Evolutionary conservation across 2,113 vertebrate genomes (phyloP), one percentile per base, ranked within the genome.

Genomic region (Cathartes aura): DNA sequence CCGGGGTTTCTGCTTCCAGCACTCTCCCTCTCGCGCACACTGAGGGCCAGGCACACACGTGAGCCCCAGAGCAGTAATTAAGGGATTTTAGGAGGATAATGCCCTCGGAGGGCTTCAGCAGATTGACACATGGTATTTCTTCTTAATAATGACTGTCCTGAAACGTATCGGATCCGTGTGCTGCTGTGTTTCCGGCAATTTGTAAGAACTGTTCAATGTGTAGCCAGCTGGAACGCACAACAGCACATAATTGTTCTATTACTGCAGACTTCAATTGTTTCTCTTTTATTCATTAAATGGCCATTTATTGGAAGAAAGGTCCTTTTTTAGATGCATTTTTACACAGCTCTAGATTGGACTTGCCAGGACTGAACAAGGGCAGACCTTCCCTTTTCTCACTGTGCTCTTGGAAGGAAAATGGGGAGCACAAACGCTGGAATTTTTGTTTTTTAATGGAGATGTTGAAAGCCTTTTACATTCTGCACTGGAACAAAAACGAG

Each of bases 311-410:
- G 82, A 96, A 96, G 94, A 97, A 97, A 96, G 68, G 82, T 88
- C 92, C 95, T 96, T 93, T 96, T 97, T 96, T 88, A 97, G 95
- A 94, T 71, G 91, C 95, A 70, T 97, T 97, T 93, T 96, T 96
- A 96, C 67, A 56, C 91, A 93, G 94, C 89, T 97, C 94, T 94
- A 96, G 94, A 91, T 93, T 94, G 84, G 87, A 90, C 87, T 95
- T 73, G 89, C 93, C 95, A 88, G 87, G 67, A 88, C 67, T 76
- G 95, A 96, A 95, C 89, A 80, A 94, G 96, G 82, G 95, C 87
- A 87, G 93, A 15, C 78, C 66, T 96, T 91, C 85, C 84, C 60
- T 92, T 94, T 93, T 94, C 89, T 96, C 85, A 53, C 74, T 94
- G 89, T 4, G 87, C 91, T 93, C 87, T 95, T 86, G 10, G 82